Evolutionary conservation across 2,888 invertebrate species (phyloP), one percentile per base, ranked within the genome.

Genomic region (Harpalus rufipes): DNA sequence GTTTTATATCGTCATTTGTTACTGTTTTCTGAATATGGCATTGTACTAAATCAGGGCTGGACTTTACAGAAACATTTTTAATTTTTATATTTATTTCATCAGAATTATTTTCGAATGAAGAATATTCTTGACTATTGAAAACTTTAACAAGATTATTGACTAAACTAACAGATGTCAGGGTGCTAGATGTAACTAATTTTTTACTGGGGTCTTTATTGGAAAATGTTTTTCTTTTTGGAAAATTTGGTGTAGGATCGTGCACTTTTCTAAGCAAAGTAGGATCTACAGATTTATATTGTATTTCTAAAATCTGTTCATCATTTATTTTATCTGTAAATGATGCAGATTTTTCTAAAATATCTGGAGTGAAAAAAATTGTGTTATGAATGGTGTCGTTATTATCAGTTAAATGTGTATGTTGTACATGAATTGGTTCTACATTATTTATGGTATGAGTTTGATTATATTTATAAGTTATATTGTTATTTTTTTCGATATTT

Each of bases 141-240:
- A 85, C 68, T 84, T 81, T 84, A 56, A 84, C 81, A 10, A 79
- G 56, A 41, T 59, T 79, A 39, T 79, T 79, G 4, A 79, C 79
- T 39, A 61, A 59, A 61, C 7, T 16, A 44, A 8, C 8, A 78
- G n/a, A 18, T n/a, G 10, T 32, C 12, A 18, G 4, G 8, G 16
- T 44, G 14, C 8, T 0, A 10, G n/a, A 7, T 25, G 16, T 10
- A n/a, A 41, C 2, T 59, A 81, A 84, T 76, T 86, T 85, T 65
- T 89, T 88, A 14, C 59, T 76, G 10, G 84, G 63, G 32, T 81
- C 81, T 65, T 81, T 81, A 32, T 51, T 81, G 4, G 81, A 81
- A 81, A 81, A 81, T 16, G 65, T 89, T 92, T 92, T 87, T 90
- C 92, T 86, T 92, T 39, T 84, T 51, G 58, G 32, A 10, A 44